These are phyloP conservation scores for Xenotilapia caudafasciata DNA, from an alignment of 2,113 vertebrate species.

Conservation along the genomic window DNA sequence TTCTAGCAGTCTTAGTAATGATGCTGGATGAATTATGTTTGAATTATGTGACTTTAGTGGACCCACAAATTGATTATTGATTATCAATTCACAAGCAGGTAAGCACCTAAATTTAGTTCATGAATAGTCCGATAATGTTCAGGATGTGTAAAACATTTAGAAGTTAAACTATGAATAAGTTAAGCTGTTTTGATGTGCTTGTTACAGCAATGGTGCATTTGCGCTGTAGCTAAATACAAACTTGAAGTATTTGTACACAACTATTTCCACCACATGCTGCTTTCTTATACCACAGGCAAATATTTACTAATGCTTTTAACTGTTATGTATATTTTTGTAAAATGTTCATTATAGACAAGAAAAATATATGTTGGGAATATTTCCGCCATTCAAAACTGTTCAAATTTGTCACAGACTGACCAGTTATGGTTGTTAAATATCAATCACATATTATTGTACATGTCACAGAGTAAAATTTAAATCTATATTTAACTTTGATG, in stretches of 20 bases:
- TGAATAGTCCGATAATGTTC: neutral
- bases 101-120: neutral
- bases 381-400: neutral
- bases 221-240: neutral
- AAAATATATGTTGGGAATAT: neutral
- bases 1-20: neutral
- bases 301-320: neutral
- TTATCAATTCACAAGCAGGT: neutral
- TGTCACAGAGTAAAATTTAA: neutral
- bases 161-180: neutral
- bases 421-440: neutral
- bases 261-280: neutral
- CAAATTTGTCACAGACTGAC: neutral
- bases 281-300: neutral
- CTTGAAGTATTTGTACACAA: neutral
- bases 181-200: neutral
- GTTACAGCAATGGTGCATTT: neutral
- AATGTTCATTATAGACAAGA: neutral
- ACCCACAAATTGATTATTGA: neutral
- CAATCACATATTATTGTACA: fast-evolving
- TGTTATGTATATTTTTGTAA: neutral
- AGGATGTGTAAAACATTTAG: neutral
- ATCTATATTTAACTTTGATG: neutral
- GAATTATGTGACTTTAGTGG: neutral
- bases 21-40: neutral